Evolutionary conservation across 2,888 invertebrate genomes (phyloP), one percentile per base, ranked within the genome.

Genomic region (Margaritifera margaritifera): DNA sequence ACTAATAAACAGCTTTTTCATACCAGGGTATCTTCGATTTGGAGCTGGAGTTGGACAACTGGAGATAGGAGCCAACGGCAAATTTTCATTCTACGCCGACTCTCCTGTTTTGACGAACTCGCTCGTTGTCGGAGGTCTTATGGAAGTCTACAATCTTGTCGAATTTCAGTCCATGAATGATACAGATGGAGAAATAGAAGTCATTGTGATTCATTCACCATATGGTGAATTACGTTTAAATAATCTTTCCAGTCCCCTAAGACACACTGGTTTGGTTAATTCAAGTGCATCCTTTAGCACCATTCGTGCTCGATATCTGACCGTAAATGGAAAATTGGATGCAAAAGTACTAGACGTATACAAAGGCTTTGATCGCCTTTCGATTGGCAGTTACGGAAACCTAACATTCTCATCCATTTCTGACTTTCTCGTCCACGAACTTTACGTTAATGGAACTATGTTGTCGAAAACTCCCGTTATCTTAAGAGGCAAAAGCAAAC

Each of bases 1-100:
- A 19, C 71, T 71, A 59, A 75, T 83, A 27, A 79, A 83, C 63
- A 78, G 77, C 15, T 50, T 55, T 3, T 80, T 82, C 65, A 58
- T 69, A 15, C 75, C 80, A 15, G 78, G 77, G n/a, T 69, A 31
- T 19, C 66, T 83, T 6, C 66, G 67, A 11, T 78, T 81, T 64
- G 80, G 75, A 24, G 25, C 25, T 2, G 80, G 79, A 53, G 61
- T 78, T 24, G 66, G 71, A 24, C 62, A 64, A 56, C 64, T 78
- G 0, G 50, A 66, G 6, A 69, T 83, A 22, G 81, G 80, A 19
- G 53, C 68, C 5, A 59, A 63, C 54, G 83, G 83, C 6, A 62
- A 61, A n/a, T 77, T 80, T 57, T 62, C 59, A 15, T 62, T 81
- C 51, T 69, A 64, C 3, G 74, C 73, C 11, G 71, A 72, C 58